phyloP scores from a whole-genome alignment of 2,797 vertebrate species.

The Scomberomorus guttatus region DNA sequence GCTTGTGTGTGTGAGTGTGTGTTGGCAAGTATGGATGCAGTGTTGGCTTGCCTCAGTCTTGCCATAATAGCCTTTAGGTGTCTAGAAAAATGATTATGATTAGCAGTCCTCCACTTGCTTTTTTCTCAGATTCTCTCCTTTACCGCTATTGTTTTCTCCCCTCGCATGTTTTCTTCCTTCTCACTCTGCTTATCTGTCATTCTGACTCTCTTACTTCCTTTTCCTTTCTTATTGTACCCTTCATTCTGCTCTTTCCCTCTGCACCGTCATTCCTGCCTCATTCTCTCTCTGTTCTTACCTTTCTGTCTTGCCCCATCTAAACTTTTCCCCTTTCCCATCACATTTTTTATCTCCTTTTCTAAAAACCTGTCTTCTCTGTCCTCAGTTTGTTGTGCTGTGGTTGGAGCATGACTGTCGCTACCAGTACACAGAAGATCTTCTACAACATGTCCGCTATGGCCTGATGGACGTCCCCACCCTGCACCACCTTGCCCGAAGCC shows the following conservation, averaged over 20 bases:
- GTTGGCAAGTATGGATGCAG: constrained; percentile 42
- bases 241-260: neutral
- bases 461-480: constrained; percentile 94
- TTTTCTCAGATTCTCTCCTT: constrained; percentile 7
- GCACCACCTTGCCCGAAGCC: constrained; percentile 88
- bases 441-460: constrained; percentile 94
- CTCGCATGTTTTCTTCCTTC: neutral
- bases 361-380: too few species aligned
- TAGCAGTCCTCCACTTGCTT: constrained; percentile 39
- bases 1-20: constrained; percentile 41
- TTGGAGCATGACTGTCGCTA: constrained; percentile 93
- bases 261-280: neutral
- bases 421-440: constrained; percentile 93
- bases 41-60: constrained; percentile 52
- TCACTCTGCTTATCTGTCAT: constrained; percentile 1
- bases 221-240: neutral
- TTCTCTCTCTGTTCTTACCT: neutral
- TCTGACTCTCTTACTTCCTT: neutral
- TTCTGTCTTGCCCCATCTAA: neutral
- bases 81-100: constrained; percentile 70
- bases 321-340: neutral
- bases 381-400: constrained; percentile 94
- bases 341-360: constrained; percentile 1
- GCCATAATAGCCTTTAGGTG: constrained; percentile 60
- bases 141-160: constrained; percentile 6